Evolutionary conservation across 2,113 vertebrate species (phyloP).

Genomic region (Arothron firmamentum): DNA sequence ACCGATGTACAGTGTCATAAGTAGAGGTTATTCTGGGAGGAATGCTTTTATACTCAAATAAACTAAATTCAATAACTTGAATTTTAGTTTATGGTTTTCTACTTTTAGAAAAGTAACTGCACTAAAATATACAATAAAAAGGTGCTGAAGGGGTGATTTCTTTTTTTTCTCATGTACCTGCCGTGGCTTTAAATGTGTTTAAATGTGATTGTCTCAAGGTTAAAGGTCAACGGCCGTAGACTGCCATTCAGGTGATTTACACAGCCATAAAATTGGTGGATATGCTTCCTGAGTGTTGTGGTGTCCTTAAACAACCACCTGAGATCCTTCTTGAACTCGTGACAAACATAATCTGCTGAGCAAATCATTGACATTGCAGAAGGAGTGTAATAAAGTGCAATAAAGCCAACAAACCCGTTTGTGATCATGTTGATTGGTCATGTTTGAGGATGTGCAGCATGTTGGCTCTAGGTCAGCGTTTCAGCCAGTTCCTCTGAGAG

Average conservation of each 20-base stretch:
- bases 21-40: no score
- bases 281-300: constrained; percentile 39
- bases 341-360: constrained; percentile 27
- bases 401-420: constrained; percentile 6
- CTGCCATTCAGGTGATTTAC: constrained; percentile 39
- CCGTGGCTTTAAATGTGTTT: constrained; percentile 10
- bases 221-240: constrained; percentile 40
- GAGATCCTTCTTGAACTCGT: constrained; percentile 22
- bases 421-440: neutral
- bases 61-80: no score
- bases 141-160: no score
- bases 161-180: no score
- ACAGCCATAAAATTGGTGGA: constrained; percentile 44
- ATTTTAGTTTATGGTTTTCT: no score
- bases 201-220: constrained; percentile 32
- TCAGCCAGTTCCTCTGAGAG: no score
- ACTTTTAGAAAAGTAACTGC: no score
- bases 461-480: no score
- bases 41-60: no score
- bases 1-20: no score
- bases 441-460: no score
- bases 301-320: constrained; percentile 40
- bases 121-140: no score
- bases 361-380: constrained; percentile 50
- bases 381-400: constrained; percentile 2